Percentiles rank a stretch among this genome's conserved stretches.
Conservation (phyloP, 2,888 invertebrate genomes). For the Alsophila aescularia region DNA sequence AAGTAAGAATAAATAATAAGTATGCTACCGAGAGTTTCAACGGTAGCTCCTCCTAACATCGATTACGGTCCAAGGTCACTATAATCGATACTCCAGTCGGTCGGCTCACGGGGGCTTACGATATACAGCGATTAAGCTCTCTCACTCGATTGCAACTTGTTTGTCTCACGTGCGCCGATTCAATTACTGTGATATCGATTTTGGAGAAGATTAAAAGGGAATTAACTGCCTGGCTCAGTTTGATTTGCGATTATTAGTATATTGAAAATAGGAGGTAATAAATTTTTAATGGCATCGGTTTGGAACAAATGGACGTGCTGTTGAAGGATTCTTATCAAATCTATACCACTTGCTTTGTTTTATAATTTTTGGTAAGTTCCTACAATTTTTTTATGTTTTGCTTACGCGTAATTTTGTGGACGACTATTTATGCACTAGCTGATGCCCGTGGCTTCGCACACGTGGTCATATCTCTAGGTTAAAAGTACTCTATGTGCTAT, state of each 20-base stretch:
- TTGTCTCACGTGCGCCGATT: slow-evolving; percentile 21
- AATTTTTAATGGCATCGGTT: too few species aligned
- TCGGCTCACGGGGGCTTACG: slow-evolving; percentile 16
- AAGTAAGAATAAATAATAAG: too few species aligned
- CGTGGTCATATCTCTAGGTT: too few species aligned
- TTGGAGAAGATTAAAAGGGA: not conserved
- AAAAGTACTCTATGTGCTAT: too few species aligned
- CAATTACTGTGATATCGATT: slow-evolving; percentile 27
- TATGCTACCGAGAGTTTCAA: not conserved
- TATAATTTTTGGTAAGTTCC: too few species aligned
- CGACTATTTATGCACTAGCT: too few species aligned
- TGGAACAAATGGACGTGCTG: too few species aligned
- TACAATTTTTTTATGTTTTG: too few species aligned
- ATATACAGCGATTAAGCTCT: slow-evolving; percentile 13
- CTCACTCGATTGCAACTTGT: slow-evolving; percentile 19
- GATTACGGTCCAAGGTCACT: slow-evolving; percentile 20
- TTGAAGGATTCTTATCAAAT: too few species aligned
- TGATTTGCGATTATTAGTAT: not conserved
- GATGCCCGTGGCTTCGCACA: too few species aligned
- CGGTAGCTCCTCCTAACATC: slow-evolving; percentile 10
- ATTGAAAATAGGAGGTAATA: not conserved
- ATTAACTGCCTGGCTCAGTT: not conserved
- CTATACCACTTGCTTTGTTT: too few species aligned
- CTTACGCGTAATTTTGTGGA: too few species aligned
- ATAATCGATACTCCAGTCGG: slow-evolving; percentile 19